phyloP scores from a whole-genome alignment of 2,113 vertebrate genomes.

The Pseudorasbora parva region DNA sequence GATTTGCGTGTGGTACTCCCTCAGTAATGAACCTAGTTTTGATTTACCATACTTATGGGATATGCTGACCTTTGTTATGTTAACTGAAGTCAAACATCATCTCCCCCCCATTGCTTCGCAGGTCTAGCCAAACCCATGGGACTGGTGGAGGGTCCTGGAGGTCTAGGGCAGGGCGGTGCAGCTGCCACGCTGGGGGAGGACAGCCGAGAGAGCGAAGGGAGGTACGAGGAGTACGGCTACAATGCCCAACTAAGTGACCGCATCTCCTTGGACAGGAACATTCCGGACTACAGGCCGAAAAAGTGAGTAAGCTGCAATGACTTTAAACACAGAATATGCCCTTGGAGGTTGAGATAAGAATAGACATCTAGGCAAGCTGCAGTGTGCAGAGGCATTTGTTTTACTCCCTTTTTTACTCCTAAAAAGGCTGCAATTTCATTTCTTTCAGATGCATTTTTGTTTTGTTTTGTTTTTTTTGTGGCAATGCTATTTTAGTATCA shows the following conservation, averaged over 20 bases:
- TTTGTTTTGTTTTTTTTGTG: no score
- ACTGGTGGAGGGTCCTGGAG: slow-evolving; percentile 95
- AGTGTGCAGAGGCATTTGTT: background rate
- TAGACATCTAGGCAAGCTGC: background rate
- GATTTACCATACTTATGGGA: background rate
- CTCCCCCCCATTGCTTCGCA: slow-evolving; percentile 56
- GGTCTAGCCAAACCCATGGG: slow-evolving; percentile 97
- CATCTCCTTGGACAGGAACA: slow-evolving; percentile 95
- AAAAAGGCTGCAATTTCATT: background rate
- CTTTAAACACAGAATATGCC: slow-evolving; percentile 20
- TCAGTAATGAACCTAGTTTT: slow-evolving; percentile 8
- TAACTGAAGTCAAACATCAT: background rate
- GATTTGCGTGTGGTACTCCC: slow-evolving; percentile 1
- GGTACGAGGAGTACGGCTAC: slow-evolving; percentile 95
- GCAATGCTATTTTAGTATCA: no score
- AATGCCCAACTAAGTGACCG: slow-evolving; percentile 96
- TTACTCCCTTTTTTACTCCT: background rate
- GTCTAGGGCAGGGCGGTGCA: slow-evolving; percentile 92
- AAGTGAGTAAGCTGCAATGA: slow-evolving; percentile 79
- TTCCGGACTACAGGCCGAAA: slow-evolving; percentile 96
- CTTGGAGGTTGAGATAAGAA: slow-evolving; percentile 30
- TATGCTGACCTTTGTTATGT: slow-evolving; percentile 4
- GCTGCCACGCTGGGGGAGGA: slow-evolving; percentile 90
- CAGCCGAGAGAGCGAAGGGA: slow-evolving; percentile 84
- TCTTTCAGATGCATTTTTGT: background rate